phyloP scores from a whole-genome alignment of 2,888 invertebrate genomes.

The Carcina quercana region DNA sequence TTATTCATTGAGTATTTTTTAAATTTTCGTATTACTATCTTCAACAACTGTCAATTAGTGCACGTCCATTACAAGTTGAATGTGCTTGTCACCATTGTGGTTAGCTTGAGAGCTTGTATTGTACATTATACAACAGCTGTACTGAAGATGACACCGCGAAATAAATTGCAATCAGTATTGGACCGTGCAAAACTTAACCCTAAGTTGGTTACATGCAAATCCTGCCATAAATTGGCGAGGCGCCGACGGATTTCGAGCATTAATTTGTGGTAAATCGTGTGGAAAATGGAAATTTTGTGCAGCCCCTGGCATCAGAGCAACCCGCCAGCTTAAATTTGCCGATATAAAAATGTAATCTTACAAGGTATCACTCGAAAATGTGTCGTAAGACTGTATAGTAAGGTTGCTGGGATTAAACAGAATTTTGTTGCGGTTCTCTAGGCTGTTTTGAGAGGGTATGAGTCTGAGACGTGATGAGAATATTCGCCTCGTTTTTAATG shows the following conservation, averaged over 20 bases:
- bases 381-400: slow-evolving; percentile 20
- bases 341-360: slow-evolving; percentile 14
- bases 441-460: slow-evolving; percentile 16
- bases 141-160: slow-evolving; percentile 4
- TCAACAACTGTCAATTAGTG: too few species aligned
- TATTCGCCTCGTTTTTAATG: slow-evolving; percentile 46
- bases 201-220: slow-evolving; percentile 57
- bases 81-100: too few species aligned
- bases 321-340: slow-evolving; percentile 31
- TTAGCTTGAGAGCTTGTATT: too few species aligned
- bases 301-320: slow-evolving; percentile 49
- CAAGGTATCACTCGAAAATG: slow-evolving; percentile 14
- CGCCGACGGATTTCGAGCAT: slow-evolving; percentile 63
- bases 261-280: slow-evolving; percentile 71
- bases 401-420: slow-evolving; percentile 15
- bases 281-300: slow-evolving; percentile 74
- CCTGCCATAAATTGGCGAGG: slow-evolving; percentile 61
- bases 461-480: slow-evolving; percentile 48
- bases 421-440: slow-evolving; percentile 13
- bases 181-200: slow-evolving; percentile 38
- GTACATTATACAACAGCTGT: too few species aligned
- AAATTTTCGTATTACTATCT: too few species aligned
- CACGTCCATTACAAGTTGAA: too few species aligned
- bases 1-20: too few species aligned
- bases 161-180: slow-evolving; percentile 36